Base-by-base conservation (phyloP, 1,140 invertebrate species). In the Drosophila nannoptera region DNA sequence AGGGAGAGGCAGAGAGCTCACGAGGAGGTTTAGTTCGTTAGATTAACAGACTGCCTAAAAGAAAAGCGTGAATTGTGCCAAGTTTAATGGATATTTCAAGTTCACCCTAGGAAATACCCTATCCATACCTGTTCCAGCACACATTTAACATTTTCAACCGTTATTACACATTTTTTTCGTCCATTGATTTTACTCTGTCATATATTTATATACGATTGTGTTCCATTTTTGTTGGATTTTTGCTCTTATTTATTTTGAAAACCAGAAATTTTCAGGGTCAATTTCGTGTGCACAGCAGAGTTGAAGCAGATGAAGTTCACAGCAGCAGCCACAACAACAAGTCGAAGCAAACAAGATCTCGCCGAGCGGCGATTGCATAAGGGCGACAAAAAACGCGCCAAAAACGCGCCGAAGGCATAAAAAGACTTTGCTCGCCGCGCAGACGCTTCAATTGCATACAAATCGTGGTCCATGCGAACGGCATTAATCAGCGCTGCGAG, bases 191-290 rank as follows among this genome's bases (percentile, higher is more conserved):
- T 62, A 53, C n/a, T 43, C 60, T 40, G 6, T 42, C 14, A 6
- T 33, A 58, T 58, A 46, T 35, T 7, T 46, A 50, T 50, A 32
- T 33, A 48, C 22, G 16, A 33, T 12, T 33, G 42, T 54, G 52
- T 35, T 29, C 42, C 62, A 69, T 66, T 61, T 46, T 62, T 46
- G 31, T 49, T 67, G 48, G 35, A 43, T 65, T 63, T 77, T 54
- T 74, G 59, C 73, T 71, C 66, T 69, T 60, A 71, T 72, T 72
- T 29, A 73, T 38, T 36, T 64, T 32, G 60, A 87, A 87, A 87
- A 87, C 84, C 84, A 73, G 84, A 87, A 75, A 71, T 84, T 83
- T 87, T 87, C 83, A 87, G 71, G 83, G 84, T 75, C 84, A 87
- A 86, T 71, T 60, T 73, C 68, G 60, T 84, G 77, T 74, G 77